Percentiles rank a stretch among this genome's conserved stretches.
These are phyloP conservation scores for Carpatolechia fugitivella DNA, from an alignment of 2,888 invertebrate species.

Conservation along the genomic window DNA sequence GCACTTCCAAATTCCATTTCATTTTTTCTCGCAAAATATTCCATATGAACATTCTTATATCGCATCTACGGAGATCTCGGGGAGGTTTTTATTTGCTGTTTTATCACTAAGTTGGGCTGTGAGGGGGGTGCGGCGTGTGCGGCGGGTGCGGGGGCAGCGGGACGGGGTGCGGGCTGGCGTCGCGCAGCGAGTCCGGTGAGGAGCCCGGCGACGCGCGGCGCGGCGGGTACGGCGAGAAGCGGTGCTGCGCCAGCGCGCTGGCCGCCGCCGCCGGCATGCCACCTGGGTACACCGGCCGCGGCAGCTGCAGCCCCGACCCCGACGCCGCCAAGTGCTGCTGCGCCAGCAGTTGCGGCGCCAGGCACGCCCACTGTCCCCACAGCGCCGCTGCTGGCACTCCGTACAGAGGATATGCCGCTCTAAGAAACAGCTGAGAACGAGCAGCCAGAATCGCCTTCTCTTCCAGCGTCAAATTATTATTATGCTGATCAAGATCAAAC, in stretches of 20 bases:
- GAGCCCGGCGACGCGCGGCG: slow-evolving; percentile 74
- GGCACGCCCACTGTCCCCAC: slow-evolving; percentile 86
- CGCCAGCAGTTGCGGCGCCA: slow-evolving; percentile 82
- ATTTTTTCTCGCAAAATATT: slow-evolving; percentile 35
- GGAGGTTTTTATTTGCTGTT: slow-evolving; percentile 34
- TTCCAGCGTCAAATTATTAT: slow-evolving; percentile 85
- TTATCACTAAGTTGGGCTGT: slow-evolving; percentile 70
- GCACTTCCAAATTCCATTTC: slow-evolving; percentile 29
- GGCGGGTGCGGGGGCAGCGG: slow-evolving; percentile 53
- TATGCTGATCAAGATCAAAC: slow-evolving; percentile 85
- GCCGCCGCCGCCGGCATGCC: slow-evolving; percentile 40
- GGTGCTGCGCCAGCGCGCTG: slow-evolving; percentile 76
- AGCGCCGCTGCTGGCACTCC: slow-evolving; percentile 78
- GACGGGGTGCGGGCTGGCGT: slow-evolving; percentile 64
- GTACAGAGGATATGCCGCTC: slow-evolving; percentile 83
- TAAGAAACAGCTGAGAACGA: slow-evolving; percentile 85
- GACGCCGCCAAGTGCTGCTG: slow-evolving; percentile 82
- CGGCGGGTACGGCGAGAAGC: slow-evolving; percentile 81
- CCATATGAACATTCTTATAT: slow-evolving; percentile 41
- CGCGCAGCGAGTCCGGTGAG: slow-evolving; percentile 81
- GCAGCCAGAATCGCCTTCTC: slow-evolving; percentile 89
- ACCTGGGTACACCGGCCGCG: slow-evolving; percentile 72
- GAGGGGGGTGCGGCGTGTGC: slow-evolving; percentile 63
- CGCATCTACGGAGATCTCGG: slow-evolving; percentile 48
- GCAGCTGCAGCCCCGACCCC: slow-evolving; percentile 69